phyloP scores from a whole-genome alignment of 1,140 invertebrate species.

The Drosophila rhopaloa region DNA sequence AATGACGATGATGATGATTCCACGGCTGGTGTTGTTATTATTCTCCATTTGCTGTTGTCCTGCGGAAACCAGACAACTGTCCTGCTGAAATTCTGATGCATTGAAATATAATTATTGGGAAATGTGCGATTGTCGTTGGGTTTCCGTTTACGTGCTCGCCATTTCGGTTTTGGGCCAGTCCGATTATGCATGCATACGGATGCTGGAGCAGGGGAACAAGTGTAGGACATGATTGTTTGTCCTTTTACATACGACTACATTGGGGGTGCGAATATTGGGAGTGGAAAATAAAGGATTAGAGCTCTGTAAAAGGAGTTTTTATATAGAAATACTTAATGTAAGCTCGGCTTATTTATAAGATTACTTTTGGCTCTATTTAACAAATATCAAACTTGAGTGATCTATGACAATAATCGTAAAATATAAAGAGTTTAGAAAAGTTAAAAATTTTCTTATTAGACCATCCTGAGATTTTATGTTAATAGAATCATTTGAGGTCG shows the following conservation, averaged over 20 bases:
- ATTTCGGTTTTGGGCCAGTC: slow-evolving; percentile 30
- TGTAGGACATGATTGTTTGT: slow-evolving; percentile 31
- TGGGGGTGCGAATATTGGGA: slow-evolving; percentile 6
- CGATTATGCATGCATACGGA: slow-evolving; percentile 43
- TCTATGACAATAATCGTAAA: too few relatives aligned
- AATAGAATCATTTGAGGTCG: too few relatives aligned
- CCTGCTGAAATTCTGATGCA: slow-evolving; percentile 78
- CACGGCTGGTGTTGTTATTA: slow-evolving; percentile 30
- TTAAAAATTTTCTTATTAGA: too few relatives aligned
- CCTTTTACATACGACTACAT: slow-evolving; percentile 27
- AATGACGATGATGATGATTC: slow-evolving; percentile 27
- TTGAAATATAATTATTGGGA: slow-evolving; percentile 84
- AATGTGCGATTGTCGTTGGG: slow-evolving; percentile 81
- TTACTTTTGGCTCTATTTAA: too few relatives aligned
- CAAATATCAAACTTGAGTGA: too few relatives aligned
- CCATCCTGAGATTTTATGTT: too few relatives aligned
- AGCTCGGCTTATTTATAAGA: too few relatives aligned
- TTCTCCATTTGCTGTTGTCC: slow-evolving; percentile 46
- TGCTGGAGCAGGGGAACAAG: background rate
- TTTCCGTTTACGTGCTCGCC: slow-evolving; percentile 74
- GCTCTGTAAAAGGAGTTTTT: background rate
- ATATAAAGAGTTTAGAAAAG: too few relatives aligned
- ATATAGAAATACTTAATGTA: too few relatives aligned
- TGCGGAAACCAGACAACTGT: slow-evolving; percentile 77
- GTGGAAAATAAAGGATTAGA: background rate